Conservation (phyloP, 1,140 invertebrate species). For the Ostrea denselamellosa region DNA sequence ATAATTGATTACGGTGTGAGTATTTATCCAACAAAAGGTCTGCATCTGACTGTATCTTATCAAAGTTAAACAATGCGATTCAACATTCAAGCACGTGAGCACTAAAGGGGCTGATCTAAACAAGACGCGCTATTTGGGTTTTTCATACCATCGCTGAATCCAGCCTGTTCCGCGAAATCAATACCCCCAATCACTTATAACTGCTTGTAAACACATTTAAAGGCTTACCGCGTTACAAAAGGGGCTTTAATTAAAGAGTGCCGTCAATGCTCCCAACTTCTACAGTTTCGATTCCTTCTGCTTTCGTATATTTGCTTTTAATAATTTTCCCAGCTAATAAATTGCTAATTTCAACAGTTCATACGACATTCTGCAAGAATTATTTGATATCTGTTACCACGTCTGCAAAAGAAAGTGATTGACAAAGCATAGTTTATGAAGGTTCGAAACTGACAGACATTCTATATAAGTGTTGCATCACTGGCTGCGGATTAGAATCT, state of each 20-base stretch:
- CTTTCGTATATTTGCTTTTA: not conserved
- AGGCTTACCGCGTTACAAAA: constrained; percentile 31
- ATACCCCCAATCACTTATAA: constrained; percentile 23
- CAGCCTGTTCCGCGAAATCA: constrained; percentile 3
- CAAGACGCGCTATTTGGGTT: not conserved
- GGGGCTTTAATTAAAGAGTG: constrained; percentile 23
- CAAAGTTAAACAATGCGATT: constrained; percentile 31
- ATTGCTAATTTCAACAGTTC: not conserved
- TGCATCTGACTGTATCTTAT: constrained; percentile 1
- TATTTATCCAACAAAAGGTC: constrained; percentile 21
- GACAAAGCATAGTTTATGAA: constrained; percentile 10
- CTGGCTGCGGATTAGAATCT: not conserved
- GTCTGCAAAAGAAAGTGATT: not conserved
- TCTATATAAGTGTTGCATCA: not conserved
- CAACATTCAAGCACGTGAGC: constrained; percentile 4
- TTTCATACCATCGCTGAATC: not conserved
- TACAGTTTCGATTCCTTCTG: not conserved
- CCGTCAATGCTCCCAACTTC: constrained; percentile 16
- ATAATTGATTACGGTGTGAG: constrained; percentile 5
- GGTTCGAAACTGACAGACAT: not conserved
- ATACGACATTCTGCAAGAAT: constrained; percentile 10
- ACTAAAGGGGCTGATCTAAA: constrained; percentile 25
- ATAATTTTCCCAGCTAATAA: constrained; percentile 2
- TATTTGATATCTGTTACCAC: constrained; percentile 1
- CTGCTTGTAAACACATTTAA: constrained; percentile 36